These are phyloP conservation scores for Strigamia transsilvanica DNA, from an alignment of 2,888 invertebrate genomes.

Conservation along the genomic window DNA sequence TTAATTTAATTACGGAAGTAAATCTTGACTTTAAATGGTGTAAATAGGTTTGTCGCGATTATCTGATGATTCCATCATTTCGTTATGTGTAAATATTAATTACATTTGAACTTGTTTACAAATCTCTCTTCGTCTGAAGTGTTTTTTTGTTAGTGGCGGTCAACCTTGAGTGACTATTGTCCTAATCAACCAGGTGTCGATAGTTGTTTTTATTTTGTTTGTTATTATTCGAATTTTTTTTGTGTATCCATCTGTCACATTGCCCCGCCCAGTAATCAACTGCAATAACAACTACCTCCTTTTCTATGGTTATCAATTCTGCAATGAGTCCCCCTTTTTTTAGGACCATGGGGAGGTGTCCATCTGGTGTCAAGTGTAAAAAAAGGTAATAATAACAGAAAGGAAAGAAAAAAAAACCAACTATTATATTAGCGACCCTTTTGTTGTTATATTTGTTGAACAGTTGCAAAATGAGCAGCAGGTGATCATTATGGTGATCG, in stretches of 20 bases:
- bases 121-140: too few species aligned
- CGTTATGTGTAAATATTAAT: neutral
- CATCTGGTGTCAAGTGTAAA: slow-evolving; percentile 45
- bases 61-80: neutral
- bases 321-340: neutral
- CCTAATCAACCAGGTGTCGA: slow-evolving; percentile 23
- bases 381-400: neutral
- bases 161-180: too few species aligned
- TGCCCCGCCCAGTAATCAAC: slow-evolving; percentile 39
- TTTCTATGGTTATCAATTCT: slow-evolving; percentile 35
- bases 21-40: neutral
- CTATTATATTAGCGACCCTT: slow-evolving; percentile 16
- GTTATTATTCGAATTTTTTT: neutral
- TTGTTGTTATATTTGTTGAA: neutral
- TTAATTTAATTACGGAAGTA: slow-evolving; percentile 7
- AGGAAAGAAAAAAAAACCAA: neutral
- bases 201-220: neutral
- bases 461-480: slow-evolving; percentile 29
- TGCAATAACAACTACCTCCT: slow-evolving; percentile 5
- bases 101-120: too few species aligned
- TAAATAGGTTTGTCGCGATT: slow-evolving; percentile 8
- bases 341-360: neutral
- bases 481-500: slow-evolving; percentile 46
- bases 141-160: too few species aligned
- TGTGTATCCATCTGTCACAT: slow-evolving; percentile 18